Percentiles rank a stretch among this genome's conserved stretches.
phyloP scores from a whole-genome alignment of 2,888 invertebrate species.

The Mythimna vitellina region DNA sequence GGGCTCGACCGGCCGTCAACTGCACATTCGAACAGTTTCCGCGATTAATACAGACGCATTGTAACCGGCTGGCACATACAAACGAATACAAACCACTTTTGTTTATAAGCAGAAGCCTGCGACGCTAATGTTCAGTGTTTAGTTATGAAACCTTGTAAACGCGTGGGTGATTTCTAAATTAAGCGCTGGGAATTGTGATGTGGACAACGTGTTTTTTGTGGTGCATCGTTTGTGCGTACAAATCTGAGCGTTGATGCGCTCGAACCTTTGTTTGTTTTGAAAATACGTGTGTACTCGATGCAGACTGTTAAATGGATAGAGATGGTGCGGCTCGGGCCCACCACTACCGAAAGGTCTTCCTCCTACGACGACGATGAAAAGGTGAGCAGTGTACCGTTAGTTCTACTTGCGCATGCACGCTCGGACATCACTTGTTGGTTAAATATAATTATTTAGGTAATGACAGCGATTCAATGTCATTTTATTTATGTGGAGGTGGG shows the following conservation, averaged over 20 bases:
- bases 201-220: constrained; percentile 75
- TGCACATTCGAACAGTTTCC: constrained; percentile 67
- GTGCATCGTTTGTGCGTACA: constrained; percentile 68
- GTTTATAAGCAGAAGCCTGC: constrained; percentile 83
- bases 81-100: constrained; percentile 74
- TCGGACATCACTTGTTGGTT: constrained; percentile 29
- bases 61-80: constrained; percentile 69
- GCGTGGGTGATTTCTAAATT: constrained; percentile 86
- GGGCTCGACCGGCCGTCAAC: constrained; percentile 62
- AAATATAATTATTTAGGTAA: constrained; percentile 39
- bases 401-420: constrained; percentile 26
- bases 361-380: constrained; percentile 82
- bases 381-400: constrained; percentile 80
- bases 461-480: constrained; percentile 47
- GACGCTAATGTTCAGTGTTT: constrained; percentile 77
- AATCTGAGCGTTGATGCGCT: constrained; percentile 56
- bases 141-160: constrained; percentile 83
- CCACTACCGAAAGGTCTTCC: constrained; percentile 76
- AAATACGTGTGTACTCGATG: constrained; percentile 75
- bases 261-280: constrained; percentile 64
- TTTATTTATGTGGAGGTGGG: constrained; percentile 32
- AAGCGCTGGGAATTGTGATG: constrained; percentile 79
- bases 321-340: constrained; percentile 85
- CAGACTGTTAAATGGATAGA: constrained; percentile 88
- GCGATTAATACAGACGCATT: constrained; percentile 74